Evolutionary conservation across 2,888 invertebrate genomes (phyloP).

Genomic region (Allophyes oxyacanthae): DNA sequence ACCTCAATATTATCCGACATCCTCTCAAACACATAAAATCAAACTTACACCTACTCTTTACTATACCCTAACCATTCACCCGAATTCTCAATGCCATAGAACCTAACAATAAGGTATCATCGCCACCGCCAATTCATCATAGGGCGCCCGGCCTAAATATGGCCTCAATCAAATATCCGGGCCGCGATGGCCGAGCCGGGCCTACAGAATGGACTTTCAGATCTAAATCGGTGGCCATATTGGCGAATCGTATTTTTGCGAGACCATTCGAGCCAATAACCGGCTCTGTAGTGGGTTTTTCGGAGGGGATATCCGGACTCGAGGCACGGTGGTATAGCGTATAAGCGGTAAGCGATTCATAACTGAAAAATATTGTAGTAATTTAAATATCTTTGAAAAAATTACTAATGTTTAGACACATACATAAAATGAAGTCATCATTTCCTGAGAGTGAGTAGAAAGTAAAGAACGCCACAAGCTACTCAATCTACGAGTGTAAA

Average conservation of each 20-base stretch:
- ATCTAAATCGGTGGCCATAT: slow-evolving; percentile 76
- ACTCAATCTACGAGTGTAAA: no score
- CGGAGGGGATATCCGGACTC: slow-evolving; percentile 67
- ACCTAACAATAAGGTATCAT: slow-evolving; percentile 24
- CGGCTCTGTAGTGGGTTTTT: slow-evolving; percentile 69
- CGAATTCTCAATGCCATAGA: neutral
- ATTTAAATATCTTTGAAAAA: no score
- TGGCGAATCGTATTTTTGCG: slow-evolving; percentile 76
- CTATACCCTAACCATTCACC: slow-evolving; percentile 1
- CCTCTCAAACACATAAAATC: neutral
- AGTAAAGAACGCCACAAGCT: no score
- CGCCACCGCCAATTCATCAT: slow-evolving; percentile 49
- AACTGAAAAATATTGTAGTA: neutral
- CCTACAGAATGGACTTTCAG: slow-evolving; percentile 71
- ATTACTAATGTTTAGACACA: no score
- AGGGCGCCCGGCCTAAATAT: slow-evolving; percentile 36
- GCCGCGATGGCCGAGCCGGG: slow-evolving; percentile 58
- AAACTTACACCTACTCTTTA: neutral
- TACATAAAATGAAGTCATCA: no score
- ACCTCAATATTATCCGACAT: no score
- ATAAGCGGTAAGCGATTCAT: slow-evolving; percentile 30
- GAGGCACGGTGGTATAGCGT: slow-evolving; percentile 28
- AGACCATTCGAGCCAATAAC: slow-evolving; percentile 75
- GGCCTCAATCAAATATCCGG: slow-evolving; percentile 68
- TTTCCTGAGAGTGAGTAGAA: no score